Percentiles rank a stretch among this genome's conserved stretches.
phyloP scores from a whole-genome alignment of 2,113 vertebrate genomes.

The Corynorhinus townsendii region DNA sequence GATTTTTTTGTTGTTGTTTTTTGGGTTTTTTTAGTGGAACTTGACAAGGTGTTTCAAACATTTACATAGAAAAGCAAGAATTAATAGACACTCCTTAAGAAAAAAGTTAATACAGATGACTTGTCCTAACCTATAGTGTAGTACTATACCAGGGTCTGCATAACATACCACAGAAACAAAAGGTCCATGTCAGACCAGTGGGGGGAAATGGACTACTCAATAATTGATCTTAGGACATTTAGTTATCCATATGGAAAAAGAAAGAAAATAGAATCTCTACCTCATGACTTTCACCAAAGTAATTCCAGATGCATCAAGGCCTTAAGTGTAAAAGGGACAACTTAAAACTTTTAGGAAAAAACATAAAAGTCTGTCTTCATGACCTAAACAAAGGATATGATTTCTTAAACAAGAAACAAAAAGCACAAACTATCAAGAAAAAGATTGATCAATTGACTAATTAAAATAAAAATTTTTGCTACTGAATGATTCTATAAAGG shows the following conservation, averaged over 20 bases:
- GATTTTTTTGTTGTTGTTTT: not conserved
- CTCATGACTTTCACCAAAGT: not conserved
- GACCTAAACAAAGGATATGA: not conserved
- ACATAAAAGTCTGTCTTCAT: not conserved
- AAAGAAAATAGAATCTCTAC: not conserved
- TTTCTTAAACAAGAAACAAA: not conserved
- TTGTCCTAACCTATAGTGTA: not conserved
- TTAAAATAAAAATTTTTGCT: not conserved
- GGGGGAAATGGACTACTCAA: not conserved
- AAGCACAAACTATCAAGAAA: not conserved
- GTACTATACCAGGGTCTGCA: not conserved
- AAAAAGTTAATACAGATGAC: not conserved
- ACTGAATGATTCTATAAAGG: not conserved
- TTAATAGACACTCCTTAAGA: not conserved
- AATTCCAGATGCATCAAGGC: not conserved
- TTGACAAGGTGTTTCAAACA: not conserved
- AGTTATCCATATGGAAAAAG: not conserved
- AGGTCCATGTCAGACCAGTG: not conserved
- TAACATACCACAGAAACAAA: not conserved
- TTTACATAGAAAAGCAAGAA: conserved; percentile 17
- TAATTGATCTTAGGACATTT: not conserved
- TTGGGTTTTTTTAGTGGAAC: not conserved
- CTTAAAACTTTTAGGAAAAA: conserved; percentile 2
- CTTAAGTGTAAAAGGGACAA: not conserved
- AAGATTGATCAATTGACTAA: not conserved